Percentiles rank a stretch among this genome's conserved stretches.
Conservation (phyloP, 2,888 invertebrate species). For the Entomobrya multifasciata region DNA sequence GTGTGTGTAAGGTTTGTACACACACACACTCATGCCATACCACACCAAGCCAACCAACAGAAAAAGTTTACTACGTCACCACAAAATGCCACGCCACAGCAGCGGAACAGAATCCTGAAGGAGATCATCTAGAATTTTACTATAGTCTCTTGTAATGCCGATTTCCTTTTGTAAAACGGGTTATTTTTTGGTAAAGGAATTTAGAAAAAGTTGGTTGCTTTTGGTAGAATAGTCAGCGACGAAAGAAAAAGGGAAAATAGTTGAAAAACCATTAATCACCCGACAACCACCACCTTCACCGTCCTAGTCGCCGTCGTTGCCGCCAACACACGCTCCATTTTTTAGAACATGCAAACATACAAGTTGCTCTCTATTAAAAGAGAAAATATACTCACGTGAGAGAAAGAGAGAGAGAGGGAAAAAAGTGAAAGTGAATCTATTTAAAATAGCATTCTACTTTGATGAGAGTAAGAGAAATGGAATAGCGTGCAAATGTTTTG, state of each 20-base stretch:
- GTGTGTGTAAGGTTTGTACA: too few relatives aligned
- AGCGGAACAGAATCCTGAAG: too few relatives aligned
- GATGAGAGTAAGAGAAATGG: background rate
- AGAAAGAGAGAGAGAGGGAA: background rate
- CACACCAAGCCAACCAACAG: background rate
- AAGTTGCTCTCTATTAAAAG: background rate
- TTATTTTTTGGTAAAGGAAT: background rate
- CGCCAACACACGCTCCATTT: too few relatives aligned
- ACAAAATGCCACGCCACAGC: constrained; percentile 33
- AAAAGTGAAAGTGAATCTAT: background rate
- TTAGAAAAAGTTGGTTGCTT: background rate
- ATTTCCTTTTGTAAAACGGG: background rate
- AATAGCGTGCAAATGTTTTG: too few relatives aligned
- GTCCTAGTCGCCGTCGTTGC: too few relatives aligned
- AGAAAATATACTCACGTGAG: background rate
- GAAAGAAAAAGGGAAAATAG: constrained; percentile 12
- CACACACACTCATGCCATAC: background rate
- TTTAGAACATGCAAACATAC: too few relatives aligned
- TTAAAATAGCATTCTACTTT: too few relatives aligned
- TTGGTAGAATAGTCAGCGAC: background rate
- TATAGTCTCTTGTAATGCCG: background rate
- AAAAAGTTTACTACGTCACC: constrained; percentile 27
- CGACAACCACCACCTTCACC: too few relatives aligned
- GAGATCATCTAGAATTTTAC: background rate
- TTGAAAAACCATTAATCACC: constrained; percentile 43